Conservation (phyloP, 2,797 vertebrate genomes). For the Myotis myotis region DNA sequence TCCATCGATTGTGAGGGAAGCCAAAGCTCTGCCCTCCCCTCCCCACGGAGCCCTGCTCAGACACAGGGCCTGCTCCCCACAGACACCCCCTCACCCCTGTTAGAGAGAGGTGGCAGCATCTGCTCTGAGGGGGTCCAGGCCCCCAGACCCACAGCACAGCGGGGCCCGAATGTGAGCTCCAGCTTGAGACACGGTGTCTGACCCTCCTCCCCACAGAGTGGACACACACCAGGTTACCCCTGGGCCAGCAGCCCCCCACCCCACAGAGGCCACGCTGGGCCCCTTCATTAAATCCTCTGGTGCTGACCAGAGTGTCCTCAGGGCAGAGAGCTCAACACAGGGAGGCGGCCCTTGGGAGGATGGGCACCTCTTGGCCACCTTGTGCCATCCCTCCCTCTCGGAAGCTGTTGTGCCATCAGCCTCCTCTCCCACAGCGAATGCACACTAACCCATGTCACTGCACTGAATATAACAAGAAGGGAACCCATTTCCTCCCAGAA, state of each 20-base stretch:
- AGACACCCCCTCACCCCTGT: background rate
- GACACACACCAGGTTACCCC: background rate
- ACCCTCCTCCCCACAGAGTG: background rate
- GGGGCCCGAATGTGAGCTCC: background rate
- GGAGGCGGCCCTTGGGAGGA: background rate
- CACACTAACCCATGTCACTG: background rate
- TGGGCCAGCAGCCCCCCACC: background rate
- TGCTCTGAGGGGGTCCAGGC: background rate
- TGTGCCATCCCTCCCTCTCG: background rate
- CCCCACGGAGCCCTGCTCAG: background rate
- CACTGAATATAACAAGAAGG: background rate
- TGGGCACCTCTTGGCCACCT: too few relatives aligned
- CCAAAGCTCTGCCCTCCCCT: background rate
- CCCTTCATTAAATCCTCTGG: background rate
- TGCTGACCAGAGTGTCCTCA: background rate
- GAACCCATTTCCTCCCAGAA: background rate
- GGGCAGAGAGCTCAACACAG: background rate
- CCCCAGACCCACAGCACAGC: background rate
- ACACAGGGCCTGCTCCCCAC: background rate
- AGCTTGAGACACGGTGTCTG: background rate
- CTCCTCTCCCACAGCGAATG: background rate
- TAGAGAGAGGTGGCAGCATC: background rate
- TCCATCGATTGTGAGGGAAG: background rate
- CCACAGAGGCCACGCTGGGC: background rate
- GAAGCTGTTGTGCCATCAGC: background rate